phyloP scores from a whole-genome alignment of 2,888 invertebrate genomes.

The Hirtodrosophila histrioides region DNA sequence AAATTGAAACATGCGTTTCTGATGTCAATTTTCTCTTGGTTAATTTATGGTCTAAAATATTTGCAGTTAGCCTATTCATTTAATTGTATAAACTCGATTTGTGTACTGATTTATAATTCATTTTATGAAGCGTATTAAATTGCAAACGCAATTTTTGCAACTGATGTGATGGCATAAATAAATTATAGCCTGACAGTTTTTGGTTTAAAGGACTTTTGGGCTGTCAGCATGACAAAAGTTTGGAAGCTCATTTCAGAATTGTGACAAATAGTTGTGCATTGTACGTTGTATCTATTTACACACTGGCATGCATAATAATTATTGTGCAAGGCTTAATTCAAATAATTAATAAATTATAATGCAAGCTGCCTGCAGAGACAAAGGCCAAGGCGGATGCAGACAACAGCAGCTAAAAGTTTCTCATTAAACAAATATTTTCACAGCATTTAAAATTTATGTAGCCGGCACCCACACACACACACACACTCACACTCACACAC shows the following conservation, averaged over 20 bases:
- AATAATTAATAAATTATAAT: constrained; percentile 79
- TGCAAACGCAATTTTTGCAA: constrained; percentile 11
- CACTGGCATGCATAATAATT: constrained; percentile 43
- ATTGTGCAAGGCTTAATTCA: constrained; percentile 66
- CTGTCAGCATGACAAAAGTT: constrained; percentile 18
- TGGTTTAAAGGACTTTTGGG: constrained; percentile 4
- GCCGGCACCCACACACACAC: constrained; percentile 16
- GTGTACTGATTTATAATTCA: no score
- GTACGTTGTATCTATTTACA: constrained; percentile 31
- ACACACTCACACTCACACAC: constrained; percentile 25
- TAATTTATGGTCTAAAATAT: no score
- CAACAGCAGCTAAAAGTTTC: constrained; percentile 75
- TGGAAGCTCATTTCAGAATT: constrained; percentile 16
- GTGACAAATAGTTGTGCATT: constrained; percentile 31
- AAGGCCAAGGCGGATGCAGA: constrained; percentile 31
- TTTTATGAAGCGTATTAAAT: no score
- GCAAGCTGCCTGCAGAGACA: constrained; percentile 4
- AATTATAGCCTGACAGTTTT: constrained; percentile 27
- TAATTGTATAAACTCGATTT: no score
- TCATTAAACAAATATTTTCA: constrained; percentile 81
- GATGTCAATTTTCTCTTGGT: no score
- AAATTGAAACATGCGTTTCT: no score
- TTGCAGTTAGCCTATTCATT: no score
- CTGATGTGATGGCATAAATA: constrained; percentile 21
- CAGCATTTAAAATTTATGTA: constrained; percentile 79